Conservation (phyloP, 92 coral and sea anemone species). For the Epizoanthus scotinus region DNA sequence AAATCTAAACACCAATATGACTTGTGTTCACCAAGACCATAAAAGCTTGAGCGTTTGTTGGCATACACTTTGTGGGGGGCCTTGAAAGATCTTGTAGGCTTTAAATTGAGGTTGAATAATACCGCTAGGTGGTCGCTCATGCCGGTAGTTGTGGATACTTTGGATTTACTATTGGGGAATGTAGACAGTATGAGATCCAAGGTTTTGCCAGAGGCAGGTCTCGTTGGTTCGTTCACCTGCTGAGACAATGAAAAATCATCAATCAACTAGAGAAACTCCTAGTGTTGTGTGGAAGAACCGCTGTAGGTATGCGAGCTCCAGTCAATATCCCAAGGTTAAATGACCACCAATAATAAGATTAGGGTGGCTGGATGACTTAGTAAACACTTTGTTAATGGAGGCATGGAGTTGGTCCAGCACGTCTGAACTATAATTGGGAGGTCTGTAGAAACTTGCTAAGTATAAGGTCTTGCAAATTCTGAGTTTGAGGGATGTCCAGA, state of each 20-base stretch:
- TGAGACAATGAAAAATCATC: slow-evolving; percentile 57
- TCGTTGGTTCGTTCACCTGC: slow-evolving; percentile 49
- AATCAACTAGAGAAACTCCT: slow-evolving; percentile 36
- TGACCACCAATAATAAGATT: slow-evolving; percentile 26
- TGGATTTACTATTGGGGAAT: slow-evolving; percentile 14
- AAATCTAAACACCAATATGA: no score
- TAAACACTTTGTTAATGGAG: slow-evolving; percentile 29
- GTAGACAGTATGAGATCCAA: slow-evolving; percentile 40
- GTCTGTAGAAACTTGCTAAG: slow-evolving; percentile 32
- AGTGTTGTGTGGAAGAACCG: slow-evolving; percentile 34
- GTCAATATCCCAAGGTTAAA: slow-evolving; percentile 11
- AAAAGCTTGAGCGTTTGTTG: slow-evolving; percentile 2
- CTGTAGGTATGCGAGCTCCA: slow-evolving; percentile 14
- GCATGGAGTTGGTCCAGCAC: slow-evolving; percentile 14
- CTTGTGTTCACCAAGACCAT: slow-evolving; percentile 42
- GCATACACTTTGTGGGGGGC: slow-evolving; percentile 26
- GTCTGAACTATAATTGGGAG: slow-evolving; percentile 31
- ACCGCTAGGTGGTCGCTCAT: slow-evolving; percentile 42
- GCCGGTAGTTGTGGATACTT: slow-evolving; percentile 32
- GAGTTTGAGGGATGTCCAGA: slow-evolving; percentile 41
- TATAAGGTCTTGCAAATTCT: slow-evolving; percentile 26
- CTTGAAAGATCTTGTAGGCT: slow-evolving; percentile 15
- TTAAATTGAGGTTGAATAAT: slow-evolving; percentile 5
- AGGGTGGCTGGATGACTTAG: slow-evolving; percentile 1
- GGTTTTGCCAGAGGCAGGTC: slow-evolving; percentile 61